A percentile compares a stretch with the other conserved stretches of the same genome.
Evolutionary conservation across 2,888 invertebrate genomes (phyloP).

Genomic region (Clitarchus hookeri): DNA sequence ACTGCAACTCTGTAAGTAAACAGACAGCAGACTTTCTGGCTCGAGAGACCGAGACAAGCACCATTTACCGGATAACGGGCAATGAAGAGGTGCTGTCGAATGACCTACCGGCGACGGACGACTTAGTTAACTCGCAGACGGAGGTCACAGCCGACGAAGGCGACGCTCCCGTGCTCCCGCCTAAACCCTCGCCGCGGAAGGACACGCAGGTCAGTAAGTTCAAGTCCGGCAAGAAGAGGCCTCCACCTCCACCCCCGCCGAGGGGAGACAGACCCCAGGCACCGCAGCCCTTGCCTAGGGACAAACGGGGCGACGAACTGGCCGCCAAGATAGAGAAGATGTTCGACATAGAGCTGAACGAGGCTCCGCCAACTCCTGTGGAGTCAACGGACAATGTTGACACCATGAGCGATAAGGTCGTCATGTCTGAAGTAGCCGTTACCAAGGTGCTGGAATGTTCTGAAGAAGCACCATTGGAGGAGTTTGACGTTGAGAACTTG

Average conservation of each 20-base stretch:
- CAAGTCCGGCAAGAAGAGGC: constrained; percentile 50
- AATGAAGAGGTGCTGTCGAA: constrained; percentile 40
- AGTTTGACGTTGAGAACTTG: constrained; percentile 51
- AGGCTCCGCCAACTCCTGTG: neutral
- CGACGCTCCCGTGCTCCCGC: constrained; percentile 50
- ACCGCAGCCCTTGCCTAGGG: constrained; percentile 35
- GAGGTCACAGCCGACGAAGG: neutral
- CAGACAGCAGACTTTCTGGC: neutral
- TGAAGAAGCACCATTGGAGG: constrained; percentile 32
- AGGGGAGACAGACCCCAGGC: constrained; percentile 45
- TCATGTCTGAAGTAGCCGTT: neutral
- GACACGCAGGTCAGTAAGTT: constrained; percentile 45
- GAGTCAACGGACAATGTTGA: neutral
- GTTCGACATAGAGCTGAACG: constrained; percentile 3
- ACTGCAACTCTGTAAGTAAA: neutral
- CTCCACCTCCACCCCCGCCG: constrained; percentile 54
- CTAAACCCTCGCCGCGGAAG: constrained; percentile 54
- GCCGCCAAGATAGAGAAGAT: constrained; percentile 8
- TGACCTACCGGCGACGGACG: constrained; percentile 36
- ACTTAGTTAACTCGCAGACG: neutral
- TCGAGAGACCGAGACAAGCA: constrained; percentile 39
- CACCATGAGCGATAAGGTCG: neutral
- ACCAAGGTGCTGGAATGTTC: neutral
- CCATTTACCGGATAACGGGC: neutral
- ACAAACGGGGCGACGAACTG: constrained; percentile 26